Conservation (phyloP, 2,888 invertebrate genomes). For the Lasius fuliginosus region DNA sequence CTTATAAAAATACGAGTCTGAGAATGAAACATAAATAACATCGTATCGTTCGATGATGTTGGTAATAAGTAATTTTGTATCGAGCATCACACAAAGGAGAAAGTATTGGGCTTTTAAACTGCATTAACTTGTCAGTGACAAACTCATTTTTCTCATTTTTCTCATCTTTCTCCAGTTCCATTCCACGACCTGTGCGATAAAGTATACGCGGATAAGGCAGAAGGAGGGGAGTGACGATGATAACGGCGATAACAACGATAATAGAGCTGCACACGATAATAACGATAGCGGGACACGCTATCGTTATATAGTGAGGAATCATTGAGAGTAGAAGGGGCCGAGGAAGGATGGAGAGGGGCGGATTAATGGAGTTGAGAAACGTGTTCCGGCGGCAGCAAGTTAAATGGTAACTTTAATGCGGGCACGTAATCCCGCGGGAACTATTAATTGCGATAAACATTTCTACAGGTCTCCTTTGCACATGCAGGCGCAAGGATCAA, state of each 20-base stretch:
- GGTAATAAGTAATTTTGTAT: conserved; percentile 1
- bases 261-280: conserved; percentile 50
- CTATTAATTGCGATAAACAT: conserved; percentile 62
- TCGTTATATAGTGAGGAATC: conserved; percentile 54
- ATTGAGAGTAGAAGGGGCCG: conserved; percentile 11
- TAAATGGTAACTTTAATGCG: conserved; percentile 63
- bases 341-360: conserved; percentile 7
- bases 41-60: background rate
- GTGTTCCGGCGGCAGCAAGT: conserved; percentile 55
- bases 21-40: background rate
- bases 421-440: conserved; percentile 57
- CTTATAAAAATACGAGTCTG: background rate
- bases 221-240: conserved; percentile 24
- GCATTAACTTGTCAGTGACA: conserved; percentile 6
- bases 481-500: conserved; percentile 31
- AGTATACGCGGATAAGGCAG: conserved; percentile 18
- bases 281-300: conserved; percentile 56
- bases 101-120: background rate
- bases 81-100: background rate
- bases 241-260: conserved; percentile 49
- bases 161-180: conserved; percentile 8
- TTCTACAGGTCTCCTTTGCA: conserved; percentile 37
- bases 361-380: conserved; percentile 64
- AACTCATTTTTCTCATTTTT: background rate
- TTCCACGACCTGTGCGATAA: conserved; percentile 16